These are phyloP conservation scores for Rhyzopertha dominica DNA, from an alignment of 1,140 invertebrate species.

Conservation along the genomic window DNA sequence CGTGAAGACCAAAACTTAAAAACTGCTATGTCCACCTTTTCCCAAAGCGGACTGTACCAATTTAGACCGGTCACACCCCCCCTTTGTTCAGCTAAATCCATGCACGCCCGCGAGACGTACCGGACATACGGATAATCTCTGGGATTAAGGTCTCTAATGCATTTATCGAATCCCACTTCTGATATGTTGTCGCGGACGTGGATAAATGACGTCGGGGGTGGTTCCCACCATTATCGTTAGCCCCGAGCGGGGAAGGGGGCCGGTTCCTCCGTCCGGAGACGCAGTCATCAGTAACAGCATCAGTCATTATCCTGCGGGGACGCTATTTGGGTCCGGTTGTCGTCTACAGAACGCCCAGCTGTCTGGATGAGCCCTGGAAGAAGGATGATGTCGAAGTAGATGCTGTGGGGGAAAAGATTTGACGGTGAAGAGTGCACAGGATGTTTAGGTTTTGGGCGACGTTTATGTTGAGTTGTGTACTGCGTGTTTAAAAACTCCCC, in stretches of 20 bases:
- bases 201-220: conserved; percentile 13
- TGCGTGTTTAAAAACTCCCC: no score
- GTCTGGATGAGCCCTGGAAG: not conserved
- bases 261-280: conserved; percentile 2
- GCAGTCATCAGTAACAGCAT: conserved; percentile 10
- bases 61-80: no score
- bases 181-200: conserved; percentile 11
- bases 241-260: conserved; percentile 7
- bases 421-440: not conserved
- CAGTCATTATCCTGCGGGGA: not conserved
- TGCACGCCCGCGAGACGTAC: not conserved
- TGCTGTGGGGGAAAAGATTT: not conserved
- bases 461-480: not conserved
- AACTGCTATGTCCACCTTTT: no score
- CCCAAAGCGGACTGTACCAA: no score
- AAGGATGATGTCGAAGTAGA: not conserved
- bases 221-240: conserved; percentile 14
- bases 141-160: conserved; percentile 11
- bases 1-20: no score
- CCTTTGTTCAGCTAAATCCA: no score
- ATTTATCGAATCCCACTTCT: conserved; percentile 11
- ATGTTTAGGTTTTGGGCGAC: not conserved
- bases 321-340: not conserved
- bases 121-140: conserved; percentile 1
- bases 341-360: not conserved